Evolutionary conservation across 2,113 vertebrate genomes (phyloP).

Genomic region (Dipodomys ordii): DNA sequence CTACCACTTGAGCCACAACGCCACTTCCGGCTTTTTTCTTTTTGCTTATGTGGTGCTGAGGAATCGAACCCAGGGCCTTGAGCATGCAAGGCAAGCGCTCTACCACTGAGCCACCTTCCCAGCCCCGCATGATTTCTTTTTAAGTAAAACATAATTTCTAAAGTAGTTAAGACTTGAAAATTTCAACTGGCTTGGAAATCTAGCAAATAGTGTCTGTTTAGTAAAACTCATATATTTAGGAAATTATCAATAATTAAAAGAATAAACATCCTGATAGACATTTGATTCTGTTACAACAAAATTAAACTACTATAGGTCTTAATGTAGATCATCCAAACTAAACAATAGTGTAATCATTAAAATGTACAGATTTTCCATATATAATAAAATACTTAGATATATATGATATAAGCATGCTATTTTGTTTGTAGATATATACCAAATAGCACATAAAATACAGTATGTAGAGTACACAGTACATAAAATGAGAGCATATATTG

Average conservation of each 20-base stretch:
- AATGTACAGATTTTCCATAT: background rate
- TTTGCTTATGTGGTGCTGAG: too few relatives aligned
- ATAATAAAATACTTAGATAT: background rate
- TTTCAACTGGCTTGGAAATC: background rate
- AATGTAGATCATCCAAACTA: background rate
- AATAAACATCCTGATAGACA: background rate
- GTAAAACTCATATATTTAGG: background rate
- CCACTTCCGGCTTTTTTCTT: too few relatives aligned
- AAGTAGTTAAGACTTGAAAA: conserved; percentile 6
- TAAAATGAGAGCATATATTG: background rate
- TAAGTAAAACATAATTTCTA: conserved; percentile 31
- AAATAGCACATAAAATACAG: background rate
- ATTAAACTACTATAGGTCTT: background rate
- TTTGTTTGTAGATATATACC: background rate
- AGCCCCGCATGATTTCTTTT: too few relatives aligned
- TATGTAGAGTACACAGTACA: background rate
- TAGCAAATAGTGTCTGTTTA: conserved; percentile 12
- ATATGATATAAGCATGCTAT: background rate
- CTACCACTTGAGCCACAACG: too few relatives aligned
- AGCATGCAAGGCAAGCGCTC: too few relatives aligned
- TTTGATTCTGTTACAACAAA: conserved; percentile 38
- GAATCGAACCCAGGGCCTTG: too few relatives aligned
- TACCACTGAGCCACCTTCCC: too few relatives aligned
- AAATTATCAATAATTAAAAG: background rate
- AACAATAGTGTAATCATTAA: background rate